Conservation (phyloP, 2,888 invertebrate genomes). For the Melolontha melolontha region DNA sequence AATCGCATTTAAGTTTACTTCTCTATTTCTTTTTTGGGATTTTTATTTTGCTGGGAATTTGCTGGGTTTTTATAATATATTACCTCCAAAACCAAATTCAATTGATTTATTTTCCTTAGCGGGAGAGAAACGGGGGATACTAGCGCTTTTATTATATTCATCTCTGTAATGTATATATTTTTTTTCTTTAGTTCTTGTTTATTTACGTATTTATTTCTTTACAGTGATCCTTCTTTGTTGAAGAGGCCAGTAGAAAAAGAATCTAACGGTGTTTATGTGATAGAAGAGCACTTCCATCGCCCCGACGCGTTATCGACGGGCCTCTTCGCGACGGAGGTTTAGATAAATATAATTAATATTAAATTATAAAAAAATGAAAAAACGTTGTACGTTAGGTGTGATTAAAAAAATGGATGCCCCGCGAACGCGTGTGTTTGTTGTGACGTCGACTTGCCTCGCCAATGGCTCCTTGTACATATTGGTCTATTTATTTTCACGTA, state of each 20-base stretch:
- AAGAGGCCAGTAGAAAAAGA: constrained; percentile 77
- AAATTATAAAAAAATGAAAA: constrained; percentile 24
- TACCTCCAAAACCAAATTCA: too few relatives aligned
- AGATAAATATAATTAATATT: constrained; percentile 59
- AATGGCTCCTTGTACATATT: constrained; percentile 60
- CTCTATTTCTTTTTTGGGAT: too few relatives aligned
- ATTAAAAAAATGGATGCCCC: constrained; percentile 37
- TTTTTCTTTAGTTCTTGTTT: too few relatives aligned
- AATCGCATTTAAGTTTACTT: too few relatives aligned
- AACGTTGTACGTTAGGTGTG: constrained; percentile 44
- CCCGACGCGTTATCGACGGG: constrained; percentile 69
- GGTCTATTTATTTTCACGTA: constrained; percentile 59
- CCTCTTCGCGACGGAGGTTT: constrained; percentile 83
- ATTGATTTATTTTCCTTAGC: too few relatives aligned
- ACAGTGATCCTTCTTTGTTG: constrained; percentile 76
- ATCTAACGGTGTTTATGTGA: constrained; percentile 71
- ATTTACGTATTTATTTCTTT: constrained; percentile 60
- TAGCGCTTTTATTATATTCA: too few relatives aligned
- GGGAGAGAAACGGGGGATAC: too few relatives aligned
- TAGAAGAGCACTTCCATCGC: constrained; percentile 79
- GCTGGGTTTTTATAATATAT: too few relatives aligned
- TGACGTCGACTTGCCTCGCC: constrained; percentile 52
- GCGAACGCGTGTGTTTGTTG: constrained; percentile 49
- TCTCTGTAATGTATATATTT: too few relatives aligned
- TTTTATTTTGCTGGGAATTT: too few relatives aligned